Conservation (phyloP, 2,797 vertebrate genomes). For the Chaenodraco wilsoni region DNA sequence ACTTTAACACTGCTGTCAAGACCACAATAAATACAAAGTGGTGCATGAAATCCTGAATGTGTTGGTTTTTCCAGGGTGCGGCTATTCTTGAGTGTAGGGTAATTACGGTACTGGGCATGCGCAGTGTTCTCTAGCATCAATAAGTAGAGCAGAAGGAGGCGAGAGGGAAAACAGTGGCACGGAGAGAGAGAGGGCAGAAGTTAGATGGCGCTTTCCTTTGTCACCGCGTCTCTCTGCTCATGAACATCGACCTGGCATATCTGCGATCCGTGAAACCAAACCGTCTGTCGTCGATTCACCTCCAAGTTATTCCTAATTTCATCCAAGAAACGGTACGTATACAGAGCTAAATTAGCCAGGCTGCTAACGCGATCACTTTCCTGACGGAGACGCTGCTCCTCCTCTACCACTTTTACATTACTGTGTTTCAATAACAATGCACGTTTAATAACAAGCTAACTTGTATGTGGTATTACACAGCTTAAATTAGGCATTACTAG, state of each 20-base stretch:
- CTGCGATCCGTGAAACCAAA: constrained; percentile 16
- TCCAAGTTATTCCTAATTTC: constrained; percentile 11
- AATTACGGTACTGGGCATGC: constrained; percentile 75
- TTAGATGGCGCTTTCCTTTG: constrained; percentile 72
- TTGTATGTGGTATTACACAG: not conserved
- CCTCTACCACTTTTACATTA: constrained; percentile 11
- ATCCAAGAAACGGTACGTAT: constrained; percentile 64
- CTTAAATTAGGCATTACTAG: not conserved
- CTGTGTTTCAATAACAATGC: not conserved
- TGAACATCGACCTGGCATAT: constrained; percentile 17
- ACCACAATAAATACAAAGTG: not conserved
- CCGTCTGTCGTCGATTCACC: constrained; percentile 11
- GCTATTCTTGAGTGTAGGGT: constrained; percentile 37
- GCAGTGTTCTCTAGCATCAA: constrained; percentile 55
- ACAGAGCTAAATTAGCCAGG: constrained; percentile 68
- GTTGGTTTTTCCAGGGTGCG: constrained; percentile 43
- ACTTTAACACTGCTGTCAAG: not conserved
- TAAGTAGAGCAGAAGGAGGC: constrained; percentile 56
- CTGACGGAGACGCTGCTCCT: constrained; percentile 28
- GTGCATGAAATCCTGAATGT: not conserved
- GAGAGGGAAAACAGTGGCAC: constrained; percentile 68
- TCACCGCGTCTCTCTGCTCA: constrained; percentile 35
- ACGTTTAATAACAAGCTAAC: constrained; percentile 43
- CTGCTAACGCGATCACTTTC: constrained; percentile 67
- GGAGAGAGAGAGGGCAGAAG: constrained; percentile 59